These are phyloP conservation scores for Blera fallax DNA, from an alignment of 2,888 invertebrate genomes.

Conservation along the genomic window DNA sequence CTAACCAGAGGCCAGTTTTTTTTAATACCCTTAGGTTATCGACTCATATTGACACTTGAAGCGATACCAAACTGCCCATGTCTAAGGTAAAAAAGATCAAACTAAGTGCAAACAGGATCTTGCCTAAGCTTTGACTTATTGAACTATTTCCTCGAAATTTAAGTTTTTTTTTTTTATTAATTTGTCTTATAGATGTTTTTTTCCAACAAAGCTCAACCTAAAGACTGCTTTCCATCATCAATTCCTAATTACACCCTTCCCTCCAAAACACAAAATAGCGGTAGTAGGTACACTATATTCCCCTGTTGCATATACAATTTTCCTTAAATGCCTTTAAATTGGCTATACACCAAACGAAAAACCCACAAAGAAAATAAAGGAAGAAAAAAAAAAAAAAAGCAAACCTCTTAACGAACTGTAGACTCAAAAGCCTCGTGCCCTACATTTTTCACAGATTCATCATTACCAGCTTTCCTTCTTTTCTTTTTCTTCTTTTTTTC, in stretches of 20 bases:
- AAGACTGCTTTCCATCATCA: background rate
- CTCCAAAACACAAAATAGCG: background rate
- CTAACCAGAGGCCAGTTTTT: no score
- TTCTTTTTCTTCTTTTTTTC: background rate
- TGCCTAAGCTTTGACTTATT: no score
- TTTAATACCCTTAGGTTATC: no score
- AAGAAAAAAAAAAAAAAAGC: background rate
- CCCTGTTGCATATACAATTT: constrained; percentile 31
- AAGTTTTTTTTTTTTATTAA: no score
- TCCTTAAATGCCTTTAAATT: constrained; percentile 43
- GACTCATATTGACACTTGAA: no score
- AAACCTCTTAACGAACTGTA: constrained; percentile 51
- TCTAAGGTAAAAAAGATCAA: no score
- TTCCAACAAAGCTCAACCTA: no score
- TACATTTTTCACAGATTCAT: constrained; percentile 51
- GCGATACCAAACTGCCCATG: no score
- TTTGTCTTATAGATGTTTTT: no score
- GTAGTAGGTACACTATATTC: background rate
- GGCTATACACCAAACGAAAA: constrained; percentile 1
- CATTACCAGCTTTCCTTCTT: constrained; percentile 46
- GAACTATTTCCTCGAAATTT: no score
- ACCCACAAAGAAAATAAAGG: background rate
- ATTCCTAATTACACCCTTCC: background rate
- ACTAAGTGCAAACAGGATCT: no score
- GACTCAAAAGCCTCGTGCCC: constrained; percentile 46